These are phyloP conservation scores for Scaptomyza polygonia DNA, from an alignment of 2,888 invertebrate genomes.

Conservation along the genomic window DNA sequence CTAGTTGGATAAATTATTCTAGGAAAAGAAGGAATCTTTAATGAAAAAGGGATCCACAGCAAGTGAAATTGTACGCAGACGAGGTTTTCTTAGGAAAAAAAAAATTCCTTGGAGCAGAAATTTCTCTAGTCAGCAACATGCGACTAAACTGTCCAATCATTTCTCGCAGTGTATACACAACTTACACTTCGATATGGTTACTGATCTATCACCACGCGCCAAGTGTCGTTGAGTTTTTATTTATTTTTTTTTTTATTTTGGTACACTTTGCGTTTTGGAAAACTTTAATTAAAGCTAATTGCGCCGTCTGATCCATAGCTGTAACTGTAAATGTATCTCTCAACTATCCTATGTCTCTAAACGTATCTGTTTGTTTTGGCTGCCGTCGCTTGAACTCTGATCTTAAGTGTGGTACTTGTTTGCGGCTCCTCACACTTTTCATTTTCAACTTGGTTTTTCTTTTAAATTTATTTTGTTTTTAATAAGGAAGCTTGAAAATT, in stretches of 20 bases:
- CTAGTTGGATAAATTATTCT: background rate
- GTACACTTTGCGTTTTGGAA: constrained; percentile 73
- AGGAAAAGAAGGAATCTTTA: background rate
- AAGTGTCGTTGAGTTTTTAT: constrained; percentile 49
- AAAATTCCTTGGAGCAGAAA: no score
- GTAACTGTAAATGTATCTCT: constrained; percentile 32
- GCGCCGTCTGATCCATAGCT: constrained; percentile 45
- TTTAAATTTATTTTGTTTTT: constrained; percentile 45
- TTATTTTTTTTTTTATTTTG: constrained; percentile 31
- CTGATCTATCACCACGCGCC: constrained; percentile 77
- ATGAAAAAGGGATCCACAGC: background rate
- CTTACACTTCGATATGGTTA: constrained; percentile 31
- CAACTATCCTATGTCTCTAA: constrained; percentile 22
- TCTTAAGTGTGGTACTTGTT: constrained; percentile 11
- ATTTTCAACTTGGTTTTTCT: constrained; percentile 12
- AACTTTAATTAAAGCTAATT: constrained; percentile 70
- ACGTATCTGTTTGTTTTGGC: constrained; percentile 53
- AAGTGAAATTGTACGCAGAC: no score
- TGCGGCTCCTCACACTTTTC: constrained; percentile 23
- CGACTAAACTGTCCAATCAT: no score
- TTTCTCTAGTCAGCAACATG: no score
- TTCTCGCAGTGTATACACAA: constrained; percentile 40
- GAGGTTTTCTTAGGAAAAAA: no score
- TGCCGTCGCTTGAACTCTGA: constrained; percentile 60
- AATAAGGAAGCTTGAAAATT: constrained; percentile 66